A percentile compares a stretch with the other conserved stretches of the same genome.
Conservation (phyloP, 2,888 invertebrate genomes). For the Tipula lateralis region DNA sequence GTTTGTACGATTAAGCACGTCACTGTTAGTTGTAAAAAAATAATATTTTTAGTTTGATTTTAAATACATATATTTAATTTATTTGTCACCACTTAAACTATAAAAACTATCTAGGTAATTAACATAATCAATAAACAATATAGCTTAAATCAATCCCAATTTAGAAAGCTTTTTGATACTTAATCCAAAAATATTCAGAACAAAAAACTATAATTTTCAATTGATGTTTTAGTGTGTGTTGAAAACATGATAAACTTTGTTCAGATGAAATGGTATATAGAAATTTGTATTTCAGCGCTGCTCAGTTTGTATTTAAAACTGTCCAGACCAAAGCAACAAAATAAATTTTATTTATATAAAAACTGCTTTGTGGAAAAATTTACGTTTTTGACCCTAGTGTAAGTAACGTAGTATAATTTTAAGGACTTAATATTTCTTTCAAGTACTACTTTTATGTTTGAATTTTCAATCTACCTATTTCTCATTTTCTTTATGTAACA, state of each 20-base stretch:
- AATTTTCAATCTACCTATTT: not conserved
- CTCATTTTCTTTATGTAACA: not conserved
- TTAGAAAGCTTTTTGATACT: not conserved
- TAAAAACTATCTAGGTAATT: not conserved
- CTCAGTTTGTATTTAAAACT: no score
- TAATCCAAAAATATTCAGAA: not conserved
- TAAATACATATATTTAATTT: not conserved
- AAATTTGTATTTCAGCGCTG: no score
- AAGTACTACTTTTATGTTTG: not conserved
- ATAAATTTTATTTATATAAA: no score
- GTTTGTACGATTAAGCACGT: not conserved
- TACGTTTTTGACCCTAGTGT: no score
- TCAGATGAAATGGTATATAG: no score
- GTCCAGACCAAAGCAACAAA: no score
- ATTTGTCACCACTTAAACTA: no score
- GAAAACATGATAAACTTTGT: not conserved
- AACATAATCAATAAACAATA: not conserved
- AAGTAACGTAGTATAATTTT: no score
- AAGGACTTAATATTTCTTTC: no score
- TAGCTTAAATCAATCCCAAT: not conserved
- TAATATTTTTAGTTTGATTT: not conserved
- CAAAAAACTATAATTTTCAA: not conserved
- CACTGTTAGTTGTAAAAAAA: not conserved
- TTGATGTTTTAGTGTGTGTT: not conserved
- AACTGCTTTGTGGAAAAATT: no score